Evolutionary conservation across 2,888 invertebrate species (phyloP).

Genomic region (Zygogramma bicolorata): DNA sequence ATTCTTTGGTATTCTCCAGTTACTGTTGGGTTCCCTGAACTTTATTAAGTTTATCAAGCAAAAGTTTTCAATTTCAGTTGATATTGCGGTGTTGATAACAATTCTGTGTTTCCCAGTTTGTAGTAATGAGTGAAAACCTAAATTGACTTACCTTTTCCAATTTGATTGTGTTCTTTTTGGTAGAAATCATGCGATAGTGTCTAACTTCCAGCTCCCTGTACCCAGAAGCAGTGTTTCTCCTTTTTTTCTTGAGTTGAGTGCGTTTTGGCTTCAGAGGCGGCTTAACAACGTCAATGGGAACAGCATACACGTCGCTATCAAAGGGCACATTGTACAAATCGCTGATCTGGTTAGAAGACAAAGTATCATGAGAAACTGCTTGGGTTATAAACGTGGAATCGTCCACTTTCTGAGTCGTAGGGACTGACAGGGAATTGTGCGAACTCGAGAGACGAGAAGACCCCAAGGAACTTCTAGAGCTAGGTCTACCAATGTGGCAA

Average conservation of each 20-base stretch:
- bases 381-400: constrained; percentile 90
- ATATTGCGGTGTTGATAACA: too few species aligned
- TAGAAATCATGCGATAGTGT: constrained; percentile 44
- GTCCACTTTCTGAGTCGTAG: constrained; percentile 80
- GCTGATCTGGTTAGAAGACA: constrained; percentile 81
- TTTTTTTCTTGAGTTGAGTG: constrained; percentile 45
- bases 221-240: constrained; percentile 66
- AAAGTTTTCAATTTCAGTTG: too few species aligned
- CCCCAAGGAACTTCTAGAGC: constrained; percentile 81
- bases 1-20: too few species aligned
- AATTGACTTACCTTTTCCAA: constrained; percentile 46
- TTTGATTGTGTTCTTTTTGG: constrained; percentile 46
- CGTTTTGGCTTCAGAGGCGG: constrained; percentile 70
- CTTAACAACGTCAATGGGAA: constrained; percentile 84
- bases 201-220: constrained; percentile 63
- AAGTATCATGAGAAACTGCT: constrained; percentile 88
- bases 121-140: not conserved
- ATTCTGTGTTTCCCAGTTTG: too few species aligned
- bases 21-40: too few species aligned
- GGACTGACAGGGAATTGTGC: constrained; percentile 82
- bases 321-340: constrained; percentile 91
- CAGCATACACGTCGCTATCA: constrained; percentile 89
- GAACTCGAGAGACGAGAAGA: constrained; percentile 86
- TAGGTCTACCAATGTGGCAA: constrained; percentile 73
- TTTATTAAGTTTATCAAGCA: too few species aligned